These are phyloP conservation scores for Phymatocera aterrima DNA, from an alignment of 2,888 invertebrate genomes.

Conservation along the genomic window DNA sequence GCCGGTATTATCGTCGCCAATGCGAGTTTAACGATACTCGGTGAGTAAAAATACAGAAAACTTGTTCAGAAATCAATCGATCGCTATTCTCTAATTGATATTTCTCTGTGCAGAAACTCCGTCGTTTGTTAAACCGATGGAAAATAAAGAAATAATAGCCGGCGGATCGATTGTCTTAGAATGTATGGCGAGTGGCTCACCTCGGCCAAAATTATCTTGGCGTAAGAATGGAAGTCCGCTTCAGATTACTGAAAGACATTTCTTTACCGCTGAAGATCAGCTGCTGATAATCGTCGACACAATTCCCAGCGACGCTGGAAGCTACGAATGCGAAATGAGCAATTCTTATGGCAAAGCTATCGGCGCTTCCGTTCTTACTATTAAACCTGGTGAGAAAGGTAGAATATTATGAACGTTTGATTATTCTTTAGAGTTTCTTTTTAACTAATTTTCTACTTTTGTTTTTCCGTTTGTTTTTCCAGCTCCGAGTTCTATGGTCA, in stretches of 20 bases:
- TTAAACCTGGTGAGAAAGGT: slow-evolving; percentile 79
- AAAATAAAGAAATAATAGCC: slow-evolving; percentile 87
- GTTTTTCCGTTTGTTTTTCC: slow-evolving; percentile 49
- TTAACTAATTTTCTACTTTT: background rate
- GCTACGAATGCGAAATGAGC: slow-evolving; percentile 92
- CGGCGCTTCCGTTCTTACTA: slow-evolving; percentile 84
- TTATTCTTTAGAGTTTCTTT: too few relatives aligned
- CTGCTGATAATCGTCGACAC: slow-evolving; percentile 91
- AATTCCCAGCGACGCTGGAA: slow-evolving; percentile 86
- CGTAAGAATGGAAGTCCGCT: slow-evolving; percentile 88
- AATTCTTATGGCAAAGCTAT: slow-evolving; percentile 89
- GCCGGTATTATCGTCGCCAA: slow-evolving; percentile 93
- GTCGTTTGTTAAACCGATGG: slow-evolving; percentile 90
- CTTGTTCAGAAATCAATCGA: too few relatives aligned
- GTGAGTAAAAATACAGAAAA: too few relatives aligned
- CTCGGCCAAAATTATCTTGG: slow-evolving; percentile 90
- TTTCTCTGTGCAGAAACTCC: slow-evolving; percentile 83
- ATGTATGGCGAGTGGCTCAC: slow-evolving; percentile 91
- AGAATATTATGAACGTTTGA: too few relatives aligned
- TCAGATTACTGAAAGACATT: slow-evolving; percentile 86
- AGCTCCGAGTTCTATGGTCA: slow-evolving; percentile 77
- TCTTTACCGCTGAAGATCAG: slow-evolving; percentile 91
- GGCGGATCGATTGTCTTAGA: slow-evolving; percentile 92
- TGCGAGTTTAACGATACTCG: slow-evolving; percentile 88
- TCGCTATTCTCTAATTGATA: too few relatives aligned